phyloP scores from a whole-genome alignment of 2,797 vertebrate genomes.

The Ptychadena robeensis region DNA sequence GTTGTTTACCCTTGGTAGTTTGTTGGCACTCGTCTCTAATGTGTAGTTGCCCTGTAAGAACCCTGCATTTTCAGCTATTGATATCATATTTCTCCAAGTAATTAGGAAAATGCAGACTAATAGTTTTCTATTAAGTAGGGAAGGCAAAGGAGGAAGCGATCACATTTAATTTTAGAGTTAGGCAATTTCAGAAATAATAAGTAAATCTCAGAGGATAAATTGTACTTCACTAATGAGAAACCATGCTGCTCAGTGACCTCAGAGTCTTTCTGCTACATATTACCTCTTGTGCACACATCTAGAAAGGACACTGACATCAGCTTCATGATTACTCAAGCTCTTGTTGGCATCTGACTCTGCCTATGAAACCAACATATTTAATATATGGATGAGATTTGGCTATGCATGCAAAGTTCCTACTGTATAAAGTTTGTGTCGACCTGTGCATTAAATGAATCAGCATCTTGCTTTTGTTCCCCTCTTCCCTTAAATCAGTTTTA shows the following conservation, averaged over 20 bases:
- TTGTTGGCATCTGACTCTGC: constrained; percentile 29
- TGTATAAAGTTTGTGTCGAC: constrained; percentile 2
- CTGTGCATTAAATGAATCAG: constrained; percentile 12
- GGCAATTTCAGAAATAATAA: neutral
- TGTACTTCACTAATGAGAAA: constrained; percentile 26
- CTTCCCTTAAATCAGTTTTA: neutral
- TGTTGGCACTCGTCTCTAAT: neutral
- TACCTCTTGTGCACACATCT: constrained; percentile 5
- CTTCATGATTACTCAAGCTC: constrained; percentile 22
- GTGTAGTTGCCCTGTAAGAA: neutral
- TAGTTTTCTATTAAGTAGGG: neutral
- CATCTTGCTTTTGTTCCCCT: neutral
- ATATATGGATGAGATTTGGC: constrained; percentile 40
- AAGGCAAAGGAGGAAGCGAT: neutral
- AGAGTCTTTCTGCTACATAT: neutral
- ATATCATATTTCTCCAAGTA: neutral
- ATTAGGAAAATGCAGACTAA: neutral
- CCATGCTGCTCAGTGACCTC: constrained; percentile 23
- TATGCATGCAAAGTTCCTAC: neutral
- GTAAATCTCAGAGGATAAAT: constrained; percentile 9
- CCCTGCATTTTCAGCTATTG: neutral
- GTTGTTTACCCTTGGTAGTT: no score
- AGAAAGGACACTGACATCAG: constrained; percentile 6
- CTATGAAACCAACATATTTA: constrained; percentile 34
- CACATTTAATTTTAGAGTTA: neutral